phyloP scores from a whole-genome alignment of 2,797 vertebrate species.

The Pseudomugil tenellus region DNA sequence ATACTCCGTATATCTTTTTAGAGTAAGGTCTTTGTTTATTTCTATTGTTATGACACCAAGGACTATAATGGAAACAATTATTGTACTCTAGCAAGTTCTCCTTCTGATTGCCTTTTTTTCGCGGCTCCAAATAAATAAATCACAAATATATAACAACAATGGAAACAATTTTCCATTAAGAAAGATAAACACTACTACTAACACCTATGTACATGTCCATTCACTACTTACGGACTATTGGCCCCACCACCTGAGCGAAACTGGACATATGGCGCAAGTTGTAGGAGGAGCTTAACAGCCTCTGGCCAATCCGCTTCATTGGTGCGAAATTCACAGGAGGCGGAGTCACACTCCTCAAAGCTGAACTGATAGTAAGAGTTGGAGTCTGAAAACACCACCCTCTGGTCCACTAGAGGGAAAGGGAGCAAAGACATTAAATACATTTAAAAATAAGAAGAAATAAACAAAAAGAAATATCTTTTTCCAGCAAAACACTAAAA shows the following conservation, averaged over 20 bases:
- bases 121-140: not conserved
- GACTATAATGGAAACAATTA: too few species aligned
- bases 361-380: slow-evolving; percentile 98
- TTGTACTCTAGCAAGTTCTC: too few species aligned
- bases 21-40: too few species aligned
- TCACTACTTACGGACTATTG: slow-evolving; percentile 89
- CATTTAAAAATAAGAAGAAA: not conserved
- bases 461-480: not conserved
- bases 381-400: slow-evolving; percentile 91
- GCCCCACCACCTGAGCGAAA: slow-evolving; percentile 83
- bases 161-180: not conserved
- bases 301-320: slow-evolving; percentile 93
- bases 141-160: not conserved
- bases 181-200: not conserved
- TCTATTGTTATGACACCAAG: too few species aligned
- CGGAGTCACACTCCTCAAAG: slow-evolving; percentile 91
- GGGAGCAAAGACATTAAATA: slow-evolving; percentile 17
- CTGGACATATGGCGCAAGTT: slow-evolving; percentile 89
- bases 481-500: not conserved
- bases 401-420: slow-evolving; percentile 88
- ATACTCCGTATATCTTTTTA: too few species aligned
- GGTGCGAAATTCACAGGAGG: slow-evolving; percentile 91
- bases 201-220: not conserved
- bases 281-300: slow-evolving; percentile 90
- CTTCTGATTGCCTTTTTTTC: too few species aligned